Evolutionary conservation across 2,888 invertebrate species (phyloP), one percentile per base, ranked within the genome.

Genomic region (Galerucella nymphaeae): DNA sequence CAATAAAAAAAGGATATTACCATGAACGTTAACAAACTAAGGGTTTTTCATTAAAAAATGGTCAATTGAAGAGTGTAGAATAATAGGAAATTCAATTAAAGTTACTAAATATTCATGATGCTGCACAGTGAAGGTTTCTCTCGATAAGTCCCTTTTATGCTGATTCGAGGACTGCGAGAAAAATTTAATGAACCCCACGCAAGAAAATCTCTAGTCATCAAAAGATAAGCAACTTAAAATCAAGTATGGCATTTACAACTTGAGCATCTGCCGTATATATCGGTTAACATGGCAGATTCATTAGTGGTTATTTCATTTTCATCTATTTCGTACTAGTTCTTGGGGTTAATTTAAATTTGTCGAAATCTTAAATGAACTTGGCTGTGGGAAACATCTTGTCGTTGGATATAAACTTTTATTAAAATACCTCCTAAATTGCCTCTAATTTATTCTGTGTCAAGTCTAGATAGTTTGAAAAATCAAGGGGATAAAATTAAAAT

Each of bases 251-350:
- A 73, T 76, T 74, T 73, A 76, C 75, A 73, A 73, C 71, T 76
- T 72, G 68, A 70, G 70, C 65, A 70, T 75, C 71, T 70, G 70
- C 71, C 66, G 67, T 73, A 75, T 77, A 76, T 77, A 76, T 71
- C 70, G 62, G 71, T 72, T 77, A 72, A 77, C 77, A 75, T 76
- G 66, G 75, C 73, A 77, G 77, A 77, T 77, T 79, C 79, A 76
- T 79, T 79, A 79, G 77, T 71, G 72, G 69, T 69, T 41, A 69
- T 69, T 69, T 69, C 53, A 69, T 69, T 69, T 69, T 42, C 30
- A 16, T 59, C 30, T 59, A 59, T 59, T 59, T 38, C 59, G 59
- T 59, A 14, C n/a, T 14, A 14, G 59, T 38, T 38, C 30, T 59
- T 38, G 59, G 30, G n/a, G 38, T 30, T 59, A 14, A 30, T 38